Evolutionary conservation across 2,888 invertebrate genomes (phyloP), one percentile per base, ranked within the genome.

Genomic region (Drosophila hamatofila): DNA sequence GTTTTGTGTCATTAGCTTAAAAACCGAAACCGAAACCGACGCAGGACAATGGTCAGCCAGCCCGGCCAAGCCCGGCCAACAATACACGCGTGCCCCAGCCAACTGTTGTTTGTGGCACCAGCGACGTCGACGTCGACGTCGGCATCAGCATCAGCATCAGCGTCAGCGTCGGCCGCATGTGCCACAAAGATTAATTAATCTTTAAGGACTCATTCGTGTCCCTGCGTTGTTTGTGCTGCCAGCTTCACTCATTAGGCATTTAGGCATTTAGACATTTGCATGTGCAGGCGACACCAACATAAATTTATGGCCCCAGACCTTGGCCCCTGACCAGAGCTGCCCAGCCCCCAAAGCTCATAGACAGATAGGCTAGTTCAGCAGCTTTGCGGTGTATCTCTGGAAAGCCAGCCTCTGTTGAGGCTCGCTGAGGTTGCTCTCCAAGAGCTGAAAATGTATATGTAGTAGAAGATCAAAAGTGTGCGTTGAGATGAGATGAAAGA

Each of bases 121-220:
- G 66, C 75, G 75, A 41, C 69, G 60, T 16, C 41, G 30, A 7
- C 56, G 30, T 21, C 39, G 11, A 2, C 70, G 33, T 59, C 64
- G 39, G 62, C 75, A 30, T 49, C 66, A 64, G 83, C 81, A 8
- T 7, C 35, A 14, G 35, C 35, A 14, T 41, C 42, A 16, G 11
- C 77, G 18, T 62, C 61, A 48, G 73, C 75, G 41, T 54, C 66
- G 66, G 87, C 82, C 89, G 83, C 91, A 91, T 91, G 90, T 90
- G 90, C 89, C 83, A 81, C 88, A 87, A 88, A 91, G 91, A 92
- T 92, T 91, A 91, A 91, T 91, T 91, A 91, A 92, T 92, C 91
- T 92, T 91, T 86, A 92, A 91, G 92, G 91, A 91, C 92, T 88
- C 84, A 80, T 88, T 88, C 75, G 81, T 58, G 68, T 67, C 61